Evolutionary conservation across 2,113 vertebrate genomes (phyloP), one percentile per base, ranked within the genome.

Genomic region (Colossoma macropomum): DNA sequence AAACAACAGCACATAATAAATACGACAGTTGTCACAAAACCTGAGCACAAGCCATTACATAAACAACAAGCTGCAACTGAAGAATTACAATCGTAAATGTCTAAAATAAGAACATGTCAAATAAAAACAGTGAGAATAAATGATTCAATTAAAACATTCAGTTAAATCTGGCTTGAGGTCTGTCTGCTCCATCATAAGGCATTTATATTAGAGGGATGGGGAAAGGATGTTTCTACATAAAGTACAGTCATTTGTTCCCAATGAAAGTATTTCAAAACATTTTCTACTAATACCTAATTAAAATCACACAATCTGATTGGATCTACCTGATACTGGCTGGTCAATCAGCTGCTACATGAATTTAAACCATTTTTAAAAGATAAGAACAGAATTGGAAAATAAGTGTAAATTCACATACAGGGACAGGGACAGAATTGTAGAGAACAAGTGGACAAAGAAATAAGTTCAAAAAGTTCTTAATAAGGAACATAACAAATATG

Each of bases 31-130:
- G 34, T 76, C 74, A 23, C 30, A 32, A 30, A 34, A 50, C 74
- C 74, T 76, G 54, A 76, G 52, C 52, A 76, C 23, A 60, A 4
- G 7, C 66, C 63, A 69, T n/a, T 23, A 69, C 27, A 69, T 16
- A 38, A 23, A 1, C 74, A 38, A 60, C 19, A 38, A 60, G 28
- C 74, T 60, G 74, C 54, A 60, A 5, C n/a, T 27, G 21, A 76
- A 60, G 17, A 32, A 75, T 10, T 15, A n/a, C 74, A 45, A 45
- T 13, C 8, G 41, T n/a, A 41, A 45, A 45, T 17, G 11, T 23
- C 66, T 11, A 63, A 48, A 60, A 73, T 80, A 73, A 28, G 66
- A 76, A 75, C 21, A n/a, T 21, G 25, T 23, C 27, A 45, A 72
- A 60, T 45, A 48, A 41, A 72, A 52, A 50, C 27, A 4, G 10